A percentile compares a stretch with the other conserved stretches of the same genome.
phyloP scores from a whole-genome alignment of 2,797 vertebrate species.

The Gambelia wislizenii region DNA sequence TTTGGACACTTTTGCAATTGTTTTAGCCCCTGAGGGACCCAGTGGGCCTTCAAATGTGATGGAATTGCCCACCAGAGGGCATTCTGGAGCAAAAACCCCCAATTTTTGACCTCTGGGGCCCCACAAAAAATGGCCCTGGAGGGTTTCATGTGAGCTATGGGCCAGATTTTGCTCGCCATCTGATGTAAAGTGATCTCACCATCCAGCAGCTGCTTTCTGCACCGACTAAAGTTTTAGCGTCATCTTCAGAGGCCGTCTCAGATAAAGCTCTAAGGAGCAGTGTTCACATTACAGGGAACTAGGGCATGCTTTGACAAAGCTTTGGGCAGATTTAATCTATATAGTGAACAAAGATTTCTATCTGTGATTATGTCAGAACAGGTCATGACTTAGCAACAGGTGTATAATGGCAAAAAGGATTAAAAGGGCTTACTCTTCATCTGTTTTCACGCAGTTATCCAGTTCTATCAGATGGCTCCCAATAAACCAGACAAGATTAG shows the following conservation, averaged over 20 bases:
- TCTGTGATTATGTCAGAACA: not conserved
- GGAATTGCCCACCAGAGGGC: too few relatives aligned
- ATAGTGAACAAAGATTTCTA: not conserved
- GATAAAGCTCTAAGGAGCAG: not conserved
- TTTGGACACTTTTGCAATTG: too few relatives aligned
- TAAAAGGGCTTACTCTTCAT: conserved; percentile 92
- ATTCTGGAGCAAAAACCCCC: too few relatives aligned
- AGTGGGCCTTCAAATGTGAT: too few relatives aligned
- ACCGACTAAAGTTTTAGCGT: not conserved
- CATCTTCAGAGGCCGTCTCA: not conserved
- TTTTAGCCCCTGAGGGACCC: too few relatives aligned
- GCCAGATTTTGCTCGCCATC: too few relatives aligned
- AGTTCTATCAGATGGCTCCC: conserved; percentile 98
- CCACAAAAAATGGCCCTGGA: too few relatives aligned
- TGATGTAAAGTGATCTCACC: too few relatives aligned
- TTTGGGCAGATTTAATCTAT: not conserved
- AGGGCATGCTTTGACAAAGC: not conserved
- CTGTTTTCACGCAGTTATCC: conserved; percentile 97
- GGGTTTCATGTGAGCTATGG: too few relatives aligned
- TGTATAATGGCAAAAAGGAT: too few relatives aligned
- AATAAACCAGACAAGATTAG: conserved; percentile 99
- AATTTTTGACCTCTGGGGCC: too few relatives aligned
- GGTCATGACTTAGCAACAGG: not conserved
- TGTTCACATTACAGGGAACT: not conserved
- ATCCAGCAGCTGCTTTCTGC: not conserved